Base-by-base conservation (phyloP, 2,888 invertebrate genomes). In the Cryptus viduatorius region DNA sequence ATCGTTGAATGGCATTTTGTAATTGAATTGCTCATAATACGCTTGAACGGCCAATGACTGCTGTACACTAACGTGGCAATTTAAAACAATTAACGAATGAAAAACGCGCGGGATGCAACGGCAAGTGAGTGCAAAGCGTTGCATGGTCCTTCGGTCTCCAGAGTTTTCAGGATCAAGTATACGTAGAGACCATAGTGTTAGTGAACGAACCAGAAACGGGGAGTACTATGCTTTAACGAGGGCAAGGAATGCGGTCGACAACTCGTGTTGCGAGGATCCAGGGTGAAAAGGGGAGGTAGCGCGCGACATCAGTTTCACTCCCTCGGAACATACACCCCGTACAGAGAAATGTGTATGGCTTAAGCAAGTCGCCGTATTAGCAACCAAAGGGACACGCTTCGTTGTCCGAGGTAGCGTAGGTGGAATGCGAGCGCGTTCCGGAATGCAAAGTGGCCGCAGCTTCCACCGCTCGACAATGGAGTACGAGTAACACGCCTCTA, bases 361-460 rank as follows among this genome's bases (percentile, higher is more conserved):
- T 65, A 72, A 79, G 80, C 84, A 73, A 84, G 77, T 78, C 69
- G 53, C 75, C 42, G 79, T 67, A 67, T 42, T 75, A 76, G 79
- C 69, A 56, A 16, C n/a, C 79, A 29, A 42, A 14, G 31, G 42
- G 50, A 64, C 72, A 80, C 77, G 68, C 77, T 77, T 73, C 82
- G 79, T 82, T 53, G 83, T 82, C 50, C 67, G 44, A 71, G 75
- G 37, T 42, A 79, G 69, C 78, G 86, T 84, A 85, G 71, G 80
- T 81, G 84, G 82, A 87, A 87, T 86, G 83, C 76, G 78, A 82
- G 78, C 71, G 80, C 82, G 82, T 82, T 68, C 80, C 61, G 73
- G 82, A 85, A 87, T 87, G 87, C 87, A 87, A 87, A 87, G 83
- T 86, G 79, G 86, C 79, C 61, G 81, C 50, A 64, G 76, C 67